phyloP scores from a whole-genome alignment of 2,797 vertebrate species.

The Psittacula echo region DNA sequence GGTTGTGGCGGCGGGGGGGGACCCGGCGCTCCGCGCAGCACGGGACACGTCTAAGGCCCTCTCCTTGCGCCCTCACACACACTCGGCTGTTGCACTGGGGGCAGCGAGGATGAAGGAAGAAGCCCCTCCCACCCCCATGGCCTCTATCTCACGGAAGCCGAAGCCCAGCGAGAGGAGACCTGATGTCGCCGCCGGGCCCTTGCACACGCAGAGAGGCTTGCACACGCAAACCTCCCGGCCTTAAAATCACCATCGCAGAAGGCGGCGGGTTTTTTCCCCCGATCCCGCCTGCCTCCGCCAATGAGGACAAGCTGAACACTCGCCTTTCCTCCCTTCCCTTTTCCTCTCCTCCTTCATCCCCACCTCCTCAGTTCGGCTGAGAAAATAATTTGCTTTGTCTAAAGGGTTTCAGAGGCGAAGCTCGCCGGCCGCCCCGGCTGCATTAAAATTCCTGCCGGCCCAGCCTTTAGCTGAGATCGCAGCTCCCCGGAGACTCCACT shows the following conservation, averaged over 20 bases:
- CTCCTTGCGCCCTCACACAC: neutral
- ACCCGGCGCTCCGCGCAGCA: neutral
- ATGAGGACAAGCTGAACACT: neutral
- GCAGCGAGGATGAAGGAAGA: neutral
- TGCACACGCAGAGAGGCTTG: neutral
- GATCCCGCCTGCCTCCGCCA: neutral
- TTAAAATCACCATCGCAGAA: neutral
- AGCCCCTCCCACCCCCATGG: neutral
- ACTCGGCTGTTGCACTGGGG: neutral
- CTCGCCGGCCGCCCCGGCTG: conserved; percentile 77
- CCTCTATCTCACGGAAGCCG: neutral
- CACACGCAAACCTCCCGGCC: neutral
- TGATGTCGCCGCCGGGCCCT: neutral
- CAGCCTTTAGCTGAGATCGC: conserved; percentile 80
- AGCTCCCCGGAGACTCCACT: conserved; percentile 91
- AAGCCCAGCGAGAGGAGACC: neutral
- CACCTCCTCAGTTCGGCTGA: conserved; percentile 29
- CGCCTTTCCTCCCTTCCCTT: neutral
- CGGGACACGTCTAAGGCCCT: neutral
- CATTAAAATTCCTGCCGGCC: conserved; percentile 94
- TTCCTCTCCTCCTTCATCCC: neutral
- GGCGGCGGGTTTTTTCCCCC: neutral
- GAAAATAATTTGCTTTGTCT: conserved; percentile 82
- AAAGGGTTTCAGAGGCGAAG: conserved; percentile 72
- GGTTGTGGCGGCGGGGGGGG: neutral